Evolutionary conservation across 2,797 vertebrate genomes (phyloP).

Genomic region (Otolemur crassicaudatus): DNA sequence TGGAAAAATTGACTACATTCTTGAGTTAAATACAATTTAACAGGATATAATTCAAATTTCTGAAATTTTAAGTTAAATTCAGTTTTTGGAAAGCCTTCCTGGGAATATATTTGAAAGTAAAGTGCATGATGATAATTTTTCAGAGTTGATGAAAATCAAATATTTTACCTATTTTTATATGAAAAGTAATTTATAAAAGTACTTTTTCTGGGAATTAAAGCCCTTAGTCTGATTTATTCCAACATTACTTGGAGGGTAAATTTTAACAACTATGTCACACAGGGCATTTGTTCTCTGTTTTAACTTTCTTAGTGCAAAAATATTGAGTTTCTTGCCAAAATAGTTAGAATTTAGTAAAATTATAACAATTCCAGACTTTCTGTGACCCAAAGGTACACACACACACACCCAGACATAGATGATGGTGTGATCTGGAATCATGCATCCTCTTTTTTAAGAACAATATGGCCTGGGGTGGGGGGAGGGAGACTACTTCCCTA

Average conservation of each 20-base stretch:
- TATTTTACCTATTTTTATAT: slow-evolving; percentile 30
- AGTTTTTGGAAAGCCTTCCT: slow-evolving; percentile 43
- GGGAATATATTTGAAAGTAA: slow-evolving; percentile 37
- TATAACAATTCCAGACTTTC: slow-evolving; percentile 32
- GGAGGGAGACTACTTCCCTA: not conserved
- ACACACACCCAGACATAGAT: not conserved
- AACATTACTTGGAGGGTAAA: not conserved
- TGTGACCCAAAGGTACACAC: not conserved
- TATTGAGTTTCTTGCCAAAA: not conserved
- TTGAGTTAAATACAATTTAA: slow-evolving; percentile 29
- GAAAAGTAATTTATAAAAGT: slow-evolving; percentile 15
- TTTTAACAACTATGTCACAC: not conserved
- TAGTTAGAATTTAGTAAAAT: slow-evolving; percentile 19
- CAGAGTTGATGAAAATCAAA: slow-evolving; percentile 32
- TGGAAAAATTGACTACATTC: slow-evolving; percentile 16
- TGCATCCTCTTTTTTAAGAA: not conserved
- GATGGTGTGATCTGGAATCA: not conserved
- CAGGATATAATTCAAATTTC: slow-evolving; percentile 26
- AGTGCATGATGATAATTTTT: not conserved
- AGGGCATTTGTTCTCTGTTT: not conserved
- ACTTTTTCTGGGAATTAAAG: slow-evolving; percentile 40
- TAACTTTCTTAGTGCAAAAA: slow-evolving; percentile 21
- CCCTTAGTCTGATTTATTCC: not conserved
- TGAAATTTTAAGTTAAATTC: slow-evolving; percentile 17
- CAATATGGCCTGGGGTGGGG: not conserved